Evolutionary conservation across 2,113 vertebrate genomes (phyloP).

Genomic region (Hippocampus abdominalis): DNA sequence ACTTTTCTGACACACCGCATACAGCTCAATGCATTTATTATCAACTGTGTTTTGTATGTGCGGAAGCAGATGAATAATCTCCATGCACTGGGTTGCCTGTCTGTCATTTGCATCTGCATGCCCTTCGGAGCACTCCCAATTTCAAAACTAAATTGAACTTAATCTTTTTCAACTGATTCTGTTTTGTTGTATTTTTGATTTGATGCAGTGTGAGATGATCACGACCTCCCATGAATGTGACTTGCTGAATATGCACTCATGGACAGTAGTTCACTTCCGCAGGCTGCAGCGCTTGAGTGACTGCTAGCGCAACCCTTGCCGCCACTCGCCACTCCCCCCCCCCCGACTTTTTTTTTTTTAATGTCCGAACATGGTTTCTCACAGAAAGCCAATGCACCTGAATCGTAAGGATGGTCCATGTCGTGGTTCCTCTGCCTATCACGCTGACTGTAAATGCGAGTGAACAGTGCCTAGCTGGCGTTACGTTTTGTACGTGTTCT

Average conservation of each 20-base stretch:
- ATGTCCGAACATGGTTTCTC: constrained; percentile 32
- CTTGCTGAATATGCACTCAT: constrained; percentile 37
- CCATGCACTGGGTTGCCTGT: constrained; percentile 45
- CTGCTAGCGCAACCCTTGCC: background rate
- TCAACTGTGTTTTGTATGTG: constrained; percentile 8
- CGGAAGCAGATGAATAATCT: constrained; percentile 28
- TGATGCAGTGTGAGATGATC: constrained; percentile 1
- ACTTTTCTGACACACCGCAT: background rate
- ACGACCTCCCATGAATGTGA: constrained; percentile 3
- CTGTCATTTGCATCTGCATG: constrained; percentile 42
- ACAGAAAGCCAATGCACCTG: constrained; percentile 35
- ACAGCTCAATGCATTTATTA: background rate
- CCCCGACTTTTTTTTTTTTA: constrained; percentile 31
- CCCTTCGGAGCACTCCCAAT: constrained; percentile 20
- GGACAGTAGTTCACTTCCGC: constrained; percentile 46
- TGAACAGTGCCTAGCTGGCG: constrained; percentile 64
- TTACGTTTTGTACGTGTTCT: constrained; percentile 67
- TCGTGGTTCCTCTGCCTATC: constrained; percentile 47
- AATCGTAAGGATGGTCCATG: constrained; percentile 48
- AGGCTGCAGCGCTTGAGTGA: constrained; percentile 21
- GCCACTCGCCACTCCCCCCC: background rate
- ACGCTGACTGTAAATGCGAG: constrained; percentile 60
- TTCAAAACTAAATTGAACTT: background rate
- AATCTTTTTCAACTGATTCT: background rate
- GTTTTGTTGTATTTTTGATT: background rate